Conservation (phyloP, 2,113 vertebrate species). For the Scalopus aquaticus region DNA sequence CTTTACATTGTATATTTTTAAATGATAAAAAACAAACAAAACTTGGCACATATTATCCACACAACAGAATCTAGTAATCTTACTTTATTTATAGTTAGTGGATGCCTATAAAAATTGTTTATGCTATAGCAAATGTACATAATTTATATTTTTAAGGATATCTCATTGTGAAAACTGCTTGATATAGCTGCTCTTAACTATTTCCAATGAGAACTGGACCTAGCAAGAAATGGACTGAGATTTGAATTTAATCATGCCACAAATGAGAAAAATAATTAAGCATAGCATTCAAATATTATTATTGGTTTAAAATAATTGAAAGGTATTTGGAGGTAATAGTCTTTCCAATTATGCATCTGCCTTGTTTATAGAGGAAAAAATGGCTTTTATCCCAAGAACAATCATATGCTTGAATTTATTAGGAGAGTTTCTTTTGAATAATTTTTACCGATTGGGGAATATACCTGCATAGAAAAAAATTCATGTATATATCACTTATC, state of each 20-base stretch:
- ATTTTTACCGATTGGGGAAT: neutral
- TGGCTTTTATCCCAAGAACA: neutral
- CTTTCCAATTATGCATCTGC: neutral
- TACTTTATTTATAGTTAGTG: neutral
- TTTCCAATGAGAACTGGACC: neutral
- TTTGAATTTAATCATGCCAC: neutral
- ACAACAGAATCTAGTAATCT: neutral
- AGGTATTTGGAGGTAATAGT: neutral
- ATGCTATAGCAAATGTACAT: neutral
- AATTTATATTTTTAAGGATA: constrained; percentile 23
- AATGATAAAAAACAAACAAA: neutral
- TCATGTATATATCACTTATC: neutral
- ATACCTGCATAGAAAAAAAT: neutral
- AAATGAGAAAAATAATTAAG: neutral
- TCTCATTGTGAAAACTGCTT: neutral
- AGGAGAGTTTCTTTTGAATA: neutral
- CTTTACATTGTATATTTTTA: constrained; percentile 1
- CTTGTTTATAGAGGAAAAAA: neutral
- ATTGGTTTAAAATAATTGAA: constrained; percentile 15
- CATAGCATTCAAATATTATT: neutral
- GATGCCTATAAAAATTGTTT: neutral
- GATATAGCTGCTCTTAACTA: neutral
- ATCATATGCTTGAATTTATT: neutral
- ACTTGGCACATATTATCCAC: neutral
- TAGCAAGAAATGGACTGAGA: neutral